A percentile compares a stretch with the other conserved stretches of the same genome.
Conservation (phyloP, 2,888 invertebrate species). For the Drosophila mayaguana region DNA sequence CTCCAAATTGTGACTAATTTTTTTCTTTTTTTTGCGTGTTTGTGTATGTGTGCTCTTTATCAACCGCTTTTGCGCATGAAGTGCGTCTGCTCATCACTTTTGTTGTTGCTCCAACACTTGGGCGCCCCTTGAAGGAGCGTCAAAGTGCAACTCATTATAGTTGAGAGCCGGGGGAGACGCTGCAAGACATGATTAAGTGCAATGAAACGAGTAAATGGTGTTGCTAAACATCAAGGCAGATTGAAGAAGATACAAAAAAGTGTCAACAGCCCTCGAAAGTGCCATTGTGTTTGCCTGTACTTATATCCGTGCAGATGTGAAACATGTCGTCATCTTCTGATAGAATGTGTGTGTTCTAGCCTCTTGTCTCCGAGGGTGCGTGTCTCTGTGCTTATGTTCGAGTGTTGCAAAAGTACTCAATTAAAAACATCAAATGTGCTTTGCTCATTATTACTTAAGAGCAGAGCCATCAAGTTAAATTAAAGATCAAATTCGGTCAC, state of each 20-base stretch:
- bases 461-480: constrained; percentile 52
- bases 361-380: constrained; percentile 4
- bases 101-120: constrained; percentile 63
- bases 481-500: constrained; percentile 57
- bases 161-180: constrained; percentile 36
- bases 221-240: constrained; percentile 44
- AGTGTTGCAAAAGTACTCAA: constrained; percentile 76
- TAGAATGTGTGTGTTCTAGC: neutral
- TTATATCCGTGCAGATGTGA: constrained; percentile 47
- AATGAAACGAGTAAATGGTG: constrained; percentile 75
- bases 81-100: constrained; percentile 37
- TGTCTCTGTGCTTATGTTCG: constrained; percentile 29
- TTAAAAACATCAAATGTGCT: constrained; percentile 77
- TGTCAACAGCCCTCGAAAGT: constrained; percentile 70
- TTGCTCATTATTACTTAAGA: constrained; percentile 58
- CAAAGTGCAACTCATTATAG: constrained; percentile 81
- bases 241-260: constrained; percentile 39
- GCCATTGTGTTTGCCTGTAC: constrained; percentile 71
- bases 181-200: constrained; percentile 77
- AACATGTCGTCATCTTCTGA: constrained; percentile 32
- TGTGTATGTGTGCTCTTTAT: constrained; percentile 7
- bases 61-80: constrained; percentile 8
- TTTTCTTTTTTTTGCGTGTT: constrained; percentile 3
- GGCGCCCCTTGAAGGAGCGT: constrained; percentile 55
- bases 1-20: neutral